Conservation (phyloP, 2,797 vertebrate species). For the Tinamus major region DNA sequence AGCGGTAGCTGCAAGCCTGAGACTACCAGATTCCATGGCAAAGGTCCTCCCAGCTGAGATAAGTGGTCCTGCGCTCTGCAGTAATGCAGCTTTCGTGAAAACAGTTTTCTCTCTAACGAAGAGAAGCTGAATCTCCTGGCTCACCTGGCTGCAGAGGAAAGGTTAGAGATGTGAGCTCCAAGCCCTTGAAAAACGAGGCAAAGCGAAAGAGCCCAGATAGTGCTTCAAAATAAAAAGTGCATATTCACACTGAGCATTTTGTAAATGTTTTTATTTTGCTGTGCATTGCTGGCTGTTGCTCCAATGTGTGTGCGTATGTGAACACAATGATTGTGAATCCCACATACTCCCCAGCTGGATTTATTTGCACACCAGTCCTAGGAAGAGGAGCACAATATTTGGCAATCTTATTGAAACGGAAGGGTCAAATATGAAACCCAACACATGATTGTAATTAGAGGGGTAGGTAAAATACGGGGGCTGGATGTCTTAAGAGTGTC, state of each 20-base stretch:
- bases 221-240: not conserved
- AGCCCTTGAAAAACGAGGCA: not conserved
- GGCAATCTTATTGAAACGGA: slow-evolving; percentile 29
- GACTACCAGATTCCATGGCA: not conserved
- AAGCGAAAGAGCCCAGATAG: not conserved
- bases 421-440: slow-evolving; percentile 68
- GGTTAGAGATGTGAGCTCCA: slow-evolving; percentile 37
- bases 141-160: slow-evolving; percentile 29
- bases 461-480: slow-evolving; percentile 70
- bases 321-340: not conserved
- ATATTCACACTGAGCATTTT: not conserved
- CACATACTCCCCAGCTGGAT: not conserved
- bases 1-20: not conserved
- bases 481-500: slow-evolving; percentile 70
- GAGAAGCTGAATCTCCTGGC: slow-evolving; percentile 7
- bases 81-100: slow-evolving; percentile 1
- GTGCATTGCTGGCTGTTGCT: not conserved
- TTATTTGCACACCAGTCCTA: slow-evolving; percentile 21
- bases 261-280: not conserved
- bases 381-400: slow-evolving; percentile 18
- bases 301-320: not conserved
- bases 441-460: slow-evolving; percentile 71
- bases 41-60: not conserved
- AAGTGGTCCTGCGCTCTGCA: not conserved
- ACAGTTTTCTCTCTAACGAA: slow-evolving; percentile 13